Conservation (phyloP, 2,888 invertebrate species). For the Cabera pusaria region DNA sequence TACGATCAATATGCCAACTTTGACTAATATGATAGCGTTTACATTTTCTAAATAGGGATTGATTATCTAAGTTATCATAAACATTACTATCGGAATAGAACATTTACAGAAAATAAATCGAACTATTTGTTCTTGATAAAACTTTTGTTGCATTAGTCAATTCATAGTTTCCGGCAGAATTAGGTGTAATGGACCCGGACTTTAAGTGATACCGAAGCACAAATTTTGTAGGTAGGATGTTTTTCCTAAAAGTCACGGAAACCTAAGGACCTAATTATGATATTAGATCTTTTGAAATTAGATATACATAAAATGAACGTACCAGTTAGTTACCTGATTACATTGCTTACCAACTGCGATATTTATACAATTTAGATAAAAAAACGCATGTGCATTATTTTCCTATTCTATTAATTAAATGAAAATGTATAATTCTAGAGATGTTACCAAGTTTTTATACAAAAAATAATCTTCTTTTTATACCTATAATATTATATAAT, state of each 20-base stretch:
- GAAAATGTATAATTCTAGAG: slow-evolving; percentile 42
- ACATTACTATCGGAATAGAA: slow-evolving; percentile 25
- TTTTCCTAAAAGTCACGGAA: slow-evolving; percentile 33
- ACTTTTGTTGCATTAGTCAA: slow-evolving; percentile 14
- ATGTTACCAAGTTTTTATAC: slow-evolving; percentile 65
- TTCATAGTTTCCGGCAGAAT: slow-evolving; percentile 24
- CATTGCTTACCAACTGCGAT: slow-evolving; percentile 38
- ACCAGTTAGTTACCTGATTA: slow-evolving; percentile 32
- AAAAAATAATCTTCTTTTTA: slow-evolving; percentile 65
- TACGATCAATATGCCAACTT: slow-evolving; percentile 32
- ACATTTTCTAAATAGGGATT: slow-evolving; percentile 28
- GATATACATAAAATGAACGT: slow-evolving; percentile 25
- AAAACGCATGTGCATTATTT: slow-evolving; percentile 60
- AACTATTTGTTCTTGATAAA: slow-evolving; percentile 24
- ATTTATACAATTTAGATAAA: slow-evolving; percentile 44
- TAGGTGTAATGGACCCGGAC: slow-evolving; percentile 24
- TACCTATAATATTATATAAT: slow-evolving; percentile 52
- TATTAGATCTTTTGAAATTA: slow-evolving; percentile 38
- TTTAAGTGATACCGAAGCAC: slow-evolving; percentile 33
- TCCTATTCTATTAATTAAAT: slow-evolving; percentile 52
- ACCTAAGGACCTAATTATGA: slow-evolving; percentile 36
- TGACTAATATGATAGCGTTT: slow-evolving; percentile 26
- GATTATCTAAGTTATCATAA: slow-evolving; percentile 25
- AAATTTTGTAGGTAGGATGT: slow-evolving; percentile 27
- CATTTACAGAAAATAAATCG: slow-evolving; percentile 20